Conservation (phyloP, 2,888 invertebrate species). For the Disparrhopalites patrizii region DNA sequence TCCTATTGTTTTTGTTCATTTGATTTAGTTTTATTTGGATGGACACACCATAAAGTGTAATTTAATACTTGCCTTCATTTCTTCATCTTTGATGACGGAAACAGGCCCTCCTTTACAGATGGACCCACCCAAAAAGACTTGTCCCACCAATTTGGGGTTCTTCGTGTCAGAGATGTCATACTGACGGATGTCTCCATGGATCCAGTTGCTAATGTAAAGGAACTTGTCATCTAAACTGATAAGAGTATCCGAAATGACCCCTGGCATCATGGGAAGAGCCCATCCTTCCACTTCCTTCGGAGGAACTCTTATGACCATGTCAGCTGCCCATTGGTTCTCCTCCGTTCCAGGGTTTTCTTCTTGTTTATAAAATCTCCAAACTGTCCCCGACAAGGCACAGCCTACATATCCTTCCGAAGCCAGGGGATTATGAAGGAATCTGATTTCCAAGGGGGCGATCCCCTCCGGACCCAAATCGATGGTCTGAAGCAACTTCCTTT, state of each 20-base stretch:
- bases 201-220: constrained; percentile 86
- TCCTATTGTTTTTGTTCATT: too few relatives aligned
- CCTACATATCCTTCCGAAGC: constrained; percentile 72
- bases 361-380: constrained; percentile 38
- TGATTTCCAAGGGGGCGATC: constrained; percentile 80
- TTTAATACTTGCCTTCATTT: constrained; percentile 60
- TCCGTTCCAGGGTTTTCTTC: constrained; percentile 54
- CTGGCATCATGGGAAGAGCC: constrained; percentile 65
- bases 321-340: constrained; percentile 68
- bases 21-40: too few relatives aligned
- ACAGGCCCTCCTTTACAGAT: constrained; percentile 67
- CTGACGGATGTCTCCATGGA: constrained; percentile 85
- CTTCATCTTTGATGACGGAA: constrained; percentile 71
- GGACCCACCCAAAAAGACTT: constrained; percentile 80
- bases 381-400: constrained; percentile 53
- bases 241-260: constrained; percentile 87
- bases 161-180: constrained; percentile 82
- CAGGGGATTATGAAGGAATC: constrained; percentile 89
- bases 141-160: constrained; percentile 71
- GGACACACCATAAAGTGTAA: too few relatives aligned
- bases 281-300: constrained; percentile 75
- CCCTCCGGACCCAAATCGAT: constrained; percentile 85
- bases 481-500: constrained; percentile 71
- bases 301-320: constrained; percentile 83
- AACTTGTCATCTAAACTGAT: constrained; percentile 91